Evolutionary conservation across 2,888 invertebrate species (phyloP).

Genomic region (Baccha elongata): DNA sequence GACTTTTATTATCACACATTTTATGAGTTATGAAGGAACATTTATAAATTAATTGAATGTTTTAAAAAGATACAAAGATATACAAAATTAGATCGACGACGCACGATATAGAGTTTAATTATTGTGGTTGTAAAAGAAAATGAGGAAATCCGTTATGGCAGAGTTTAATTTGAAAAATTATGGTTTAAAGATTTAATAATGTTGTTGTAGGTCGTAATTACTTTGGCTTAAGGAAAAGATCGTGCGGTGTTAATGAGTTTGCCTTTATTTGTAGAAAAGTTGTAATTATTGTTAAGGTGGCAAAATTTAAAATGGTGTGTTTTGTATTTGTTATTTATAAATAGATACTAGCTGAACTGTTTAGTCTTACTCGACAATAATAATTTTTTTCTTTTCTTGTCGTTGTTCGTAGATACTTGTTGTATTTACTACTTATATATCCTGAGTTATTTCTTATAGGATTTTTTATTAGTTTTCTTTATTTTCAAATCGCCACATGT

Average conservation of each 20-base stretch:
- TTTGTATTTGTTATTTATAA: not conserved
- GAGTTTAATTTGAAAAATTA: conserved; percentile 23
- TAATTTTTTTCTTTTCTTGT: too few relatives aligned
- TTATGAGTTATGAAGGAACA: conserved; percentile 29
- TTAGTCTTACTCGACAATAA: too few relatives aligned
- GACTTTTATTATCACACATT: conserved; percentile 46
- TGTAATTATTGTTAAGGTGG: not conserved
- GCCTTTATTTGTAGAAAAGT: not conserved
- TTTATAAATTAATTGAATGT: conserved; percentile 62
- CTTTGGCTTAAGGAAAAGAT: conserved; percentile 1
- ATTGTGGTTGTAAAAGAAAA: conserved; percentile 25
- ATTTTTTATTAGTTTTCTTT: too few relatives aligned
- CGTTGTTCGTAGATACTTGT: too few relatives aligned
- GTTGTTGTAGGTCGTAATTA: conserved; percentile 1
- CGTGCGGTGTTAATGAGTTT: conserved; percentile 21
- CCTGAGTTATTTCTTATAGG: too few relatives aligned
- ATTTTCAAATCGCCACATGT: too few relatives aligned
- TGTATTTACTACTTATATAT: too few relatives aligned
- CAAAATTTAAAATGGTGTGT: not conserved
- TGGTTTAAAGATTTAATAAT: conserved; percentile 11
- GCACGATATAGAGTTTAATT: conserved; percentile 43
- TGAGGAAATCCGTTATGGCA: conserved; percentile 46
- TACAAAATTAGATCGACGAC: conserved; percentile 31
- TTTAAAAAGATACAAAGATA: conserved; percentile 21
- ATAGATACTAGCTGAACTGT: too few relatives aligned